These are phyloP conservation scores for Crossocerus cetratus DNA, from an alignment of 2,888 invertebrate genomes.

Conservation along the genomic window DNA sequence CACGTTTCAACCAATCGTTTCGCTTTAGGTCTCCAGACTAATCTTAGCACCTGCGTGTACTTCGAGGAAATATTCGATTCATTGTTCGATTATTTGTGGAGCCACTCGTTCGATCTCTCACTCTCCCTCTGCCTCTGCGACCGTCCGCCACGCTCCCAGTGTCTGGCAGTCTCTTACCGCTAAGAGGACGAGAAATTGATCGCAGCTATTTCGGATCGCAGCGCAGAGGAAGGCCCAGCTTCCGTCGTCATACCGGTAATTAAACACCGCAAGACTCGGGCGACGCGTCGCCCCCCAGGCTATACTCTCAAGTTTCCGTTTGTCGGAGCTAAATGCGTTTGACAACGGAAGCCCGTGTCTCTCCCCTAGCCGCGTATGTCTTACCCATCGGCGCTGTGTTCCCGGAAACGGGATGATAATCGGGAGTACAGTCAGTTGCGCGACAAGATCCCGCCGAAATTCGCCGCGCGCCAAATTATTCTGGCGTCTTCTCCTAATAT, in stretches of 20 bases:
- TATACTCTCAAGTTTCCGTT: conserved; percentile 71
- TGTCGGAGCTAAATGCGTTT: conserved; percentile 76
- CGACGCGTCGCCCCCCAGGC: conserved; percentile 65
- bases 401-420: conserved; percentile 37
- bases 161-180: no score
- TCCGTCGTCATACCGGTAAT: conserved; percentile 62
- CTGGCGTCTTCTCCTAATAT: no score
- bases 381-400: conserved; percentile 65
- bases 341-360: conserved; percentile 73
- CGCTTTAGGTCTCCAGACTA: not conserved
- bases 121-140: no score
- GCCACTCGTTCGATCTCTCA: conserved; percentile 3
- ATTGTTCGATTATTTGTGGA: conserved; percentile 1
- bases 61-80: not conserved
- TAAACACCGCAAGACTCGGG: conserved; percentile 71
- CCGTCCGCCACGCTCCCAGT: no score
- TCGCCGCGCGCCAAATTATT: no score
- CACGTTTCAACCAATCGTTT: no score
- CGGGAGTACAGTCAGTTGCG: conserved; percentile 22
- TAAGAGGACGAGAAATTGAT: no score
- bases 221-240: not conserved
- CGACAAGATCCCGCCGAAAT: conserved; percentile 9
- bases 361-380: conserved; percentile 65
- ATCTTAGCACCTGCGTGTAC: not conserved
- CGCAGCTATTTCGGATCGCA: no score